Percentiles rank a stretch among this genome's conserved stretches.
These are phyloP conservation scores for Celastrina argiolus DNA, from an alignment of 2,888 invertebrate genomes.

Conservation along the genomic window DNA sequence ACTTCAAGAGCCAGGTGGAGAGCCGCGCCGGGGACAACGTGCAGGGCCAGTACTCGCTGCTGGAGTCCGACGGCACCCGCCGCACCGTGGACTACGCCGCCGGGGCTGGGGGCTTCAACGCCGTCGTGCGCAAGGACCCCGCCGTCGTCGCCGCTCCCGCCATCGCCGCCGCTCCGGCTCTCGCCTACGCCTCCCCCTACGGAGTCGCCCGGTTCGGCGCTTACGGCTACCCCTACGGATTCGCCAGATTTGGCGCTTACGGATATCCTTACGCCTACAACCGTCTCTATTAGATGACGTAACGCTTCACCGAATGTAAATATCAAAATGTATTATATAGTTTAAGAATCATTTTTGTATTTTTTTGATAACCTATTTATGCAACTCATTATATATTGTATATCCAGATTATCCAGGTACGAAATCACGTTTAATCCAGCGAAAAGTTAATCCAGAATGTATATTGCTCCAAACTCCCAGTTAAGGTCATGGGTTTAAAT, in stretches of 20 bases:
- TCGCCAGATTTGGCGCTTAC: conserved; percentile 33
- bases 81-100: conserved; percentile 78
- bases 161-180: conserved; percentile 39
- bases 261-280: conserved; percentile 41
- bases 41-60: conserved; percentile 73
- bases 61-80: conserved; percentile 73
- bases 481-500: too few species aligned
- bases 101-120: conserved; percentile 75
- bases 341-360: not conserved
- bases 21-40: conserved; percentile 69
- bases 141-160: conserved; percentile 47
- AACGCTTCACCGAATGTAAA: not conserved
- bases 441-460: too few species aligned
- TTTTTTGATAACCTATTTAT: not conserved
- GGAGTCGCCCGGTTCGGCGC: conserved; percentile 34
- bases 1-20: conserved; percentile 75
- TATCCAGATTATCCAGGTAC: too few species aligned
- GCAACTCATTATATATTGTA: not conserved
- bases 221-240: conserved; percentile 36
- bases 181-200: conserved; percentile 33
- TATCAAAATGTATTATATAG: not conserved
- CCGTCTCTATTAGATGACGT: conserved; percentile 40
- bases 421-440: too few species aligned
- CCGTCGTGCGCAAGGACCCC: conserved; percentile 73
- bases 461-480: too few species aligned